Evolutionary conservation across 2,888 invertebrate species (phyloP), one percentile per base, ranked within the genome.

Genomic region (Amiota mariae): DNA sequence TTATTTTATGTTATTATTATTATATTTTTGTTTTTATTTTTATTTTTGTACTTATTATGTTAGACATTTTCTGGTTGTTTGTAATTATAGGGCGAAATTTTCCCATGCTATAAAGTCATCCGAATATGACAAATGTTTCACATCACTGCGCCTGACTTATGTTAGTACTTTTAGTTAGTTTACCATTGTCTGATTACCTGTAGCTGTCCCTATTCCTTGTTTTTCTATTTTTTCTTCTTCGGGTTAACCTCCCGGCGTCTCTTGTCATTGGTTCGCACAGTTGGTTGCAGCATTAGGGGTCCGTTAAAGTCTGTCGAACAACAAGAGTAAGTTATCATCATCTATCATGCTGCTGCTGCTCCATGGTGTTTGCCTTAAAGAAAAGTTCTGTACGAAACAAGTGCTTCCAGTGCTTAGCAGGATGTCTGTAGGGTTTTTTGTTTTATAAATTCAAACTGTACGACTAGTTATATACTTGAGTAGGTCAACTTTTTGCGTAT

Each of bases 121-220:
- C 76, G 79, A 81, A 82, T 85, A 86, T 88, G 87, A 87, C 88
- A 87, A 87, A 88, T 87, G 87, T 87, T 87, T 84, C 81, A 82
- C 87, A 82, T 87, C 87, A 82, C 78, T 84, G 87, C 82, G 78
- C 78, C 74, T 85, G 84, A 82, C 36, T 36, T n/a, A n/a, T n/a
- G n/a, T n/a, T 36, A 36, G 36, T 36, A 36, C 36, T 36, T 0
- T 36, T 36, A 36, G 36, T 36, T 36, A 36, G 36, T 2, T 6
- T 36, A 6, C 36, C 36, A 36, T 36, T 36, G 36, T 6, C 85
- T 80, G 76, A 51, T 15, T n/a, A 54, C 24, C 36, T 63, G 12
- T 24, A 46, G 24, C 36, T 70, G 71, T 75, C 66, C 72, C 72
- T 67, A 8, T 15, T 63, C 24, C 24, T 63, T 71, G 46, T 75